A percentile compares a stretch with the other conserved stretches of the same genome.
These are phyloP conservation scores for Ceyx melanurus DNA, from an alignment of 2,113 vertebrate species.

Conservation along the genomic window DNA sequence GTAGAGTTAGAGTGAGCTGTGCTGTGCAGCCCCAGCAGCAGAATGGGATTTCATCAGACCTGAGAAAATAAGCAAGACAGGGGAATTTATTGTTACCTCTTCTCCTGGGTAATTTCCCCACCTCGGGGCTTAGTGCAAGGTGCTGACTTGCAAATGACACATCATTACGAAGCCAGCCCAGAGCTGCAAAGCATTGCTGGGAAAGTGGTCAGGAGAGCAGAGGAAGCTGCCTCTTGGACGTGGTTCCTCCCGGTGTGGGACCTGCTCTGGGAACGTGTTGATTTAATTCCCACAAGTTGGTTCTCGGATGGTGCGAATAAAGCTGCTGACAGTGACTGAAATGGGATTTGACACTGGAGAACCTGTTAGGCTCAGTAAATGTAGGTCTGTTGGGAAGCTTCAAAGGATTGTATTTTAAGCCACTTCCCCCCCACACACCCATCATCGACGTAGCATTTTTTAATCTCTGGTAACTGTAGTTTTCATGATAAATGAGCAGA, in stretches of 20 bases:
- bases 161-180: constrained; percentile 40
- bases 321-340: constrained; percentile 62
- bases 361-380: constrained; percentile 42
- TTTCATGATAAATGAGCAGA: constrained; percentile 17
- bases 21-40: background rate
- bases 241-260: constrained; percentile 20
- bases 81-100: constrained; percentile 46
- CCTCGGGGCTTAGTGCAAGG: constrained; percentile 52
- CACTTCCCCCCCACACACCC: background rate
- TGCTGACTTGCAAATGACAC: constrained; percentile 69
- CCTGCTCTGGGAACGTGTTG: constrained; percentile 19
- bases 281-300: constrained; percentile 57
- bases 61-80: constrained; percentile 29
- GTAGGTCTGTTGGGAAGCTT: constrained; percentile 49
- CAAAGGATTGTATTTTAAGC: constrained; percentile 44
- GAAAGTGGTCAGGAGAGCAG: background rate
- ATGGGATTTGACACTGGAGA: constrained; percentile 49
- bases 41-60: constrained; percentile 54
- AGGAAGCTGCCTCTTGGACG: constrained; percentile 37
- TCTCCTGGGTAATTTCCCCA: constrained; percentile 57
- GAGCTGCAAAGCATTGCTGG: constrained; percentile 55
- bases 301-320: constrained; percentile 43
- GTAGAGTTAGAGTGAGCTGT: background rate
- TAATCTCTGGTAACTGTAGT: constrained; percentile 14
- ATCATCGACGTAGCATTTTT: constrained; percentile 28